Evolutionary conservation across 2,113 vertebrate genomes (phyloP), one percentile per base, ranked within the genome.

Genomic region (Trochalopteron elliotii): DNA sequence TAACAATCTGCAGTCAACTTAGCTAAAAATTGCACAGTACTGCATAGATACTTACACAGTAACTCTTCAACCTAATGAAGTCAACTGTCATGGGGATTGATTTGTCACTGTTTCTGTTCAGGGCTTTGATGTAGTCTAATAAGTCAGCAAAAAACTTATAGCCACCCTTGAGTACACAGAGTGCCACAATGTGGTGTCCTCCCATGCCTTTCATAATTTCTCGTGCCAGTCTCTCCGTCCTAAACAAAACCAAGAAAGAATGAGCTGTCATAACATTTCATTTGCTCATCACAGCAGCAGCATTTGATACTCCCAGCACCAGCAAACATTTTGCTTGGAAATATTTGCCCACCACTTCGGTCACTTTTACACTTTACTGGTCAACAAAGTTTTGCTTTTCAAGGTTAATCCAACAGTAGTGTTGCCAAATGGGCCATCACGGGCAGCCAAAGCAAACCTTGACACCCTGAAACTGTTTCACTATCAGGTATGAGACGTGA

Each of bases 61-160:
- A 99, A 98, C 99, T 99, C 98, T 99, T 99, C 96, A 99, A 97
- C 89, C 99, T 98, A 88, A 99, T 99, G 98, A 99, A 99, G 98
- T 99, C 99, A 33, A 99, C 99, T 12, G 99, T 99, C 99, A 99
- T 99, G 35, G 99, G 99, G 95, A 99, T 99, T 53, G 99, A 99
- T 74, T 98, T 98, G 97, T 99, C 99, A 60, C 99, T 99, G 98
- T 99, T 99, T 91, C 99, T 98, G 97, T 99, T 99, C 96, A 99
- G 98, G 63, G 99, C 98, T 98, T 99, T 99, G 97, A 99, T 99
- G 96, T 99, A 99, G 98, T 99, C 99, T 95, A 99, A 98, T 77
- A 99, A 98, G 96, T 99, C 99, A 44, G 99, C 99, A 97, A 99
- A 99, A 97, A 99, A 99, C 88, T 99, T 99, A 98, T 99, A 99